Percentiles rank a stretch among this genome's conserved stretches.
Conservation (phyloP, 2,888 invertebrate genomes). For the Anorthoa munda region DNA sequence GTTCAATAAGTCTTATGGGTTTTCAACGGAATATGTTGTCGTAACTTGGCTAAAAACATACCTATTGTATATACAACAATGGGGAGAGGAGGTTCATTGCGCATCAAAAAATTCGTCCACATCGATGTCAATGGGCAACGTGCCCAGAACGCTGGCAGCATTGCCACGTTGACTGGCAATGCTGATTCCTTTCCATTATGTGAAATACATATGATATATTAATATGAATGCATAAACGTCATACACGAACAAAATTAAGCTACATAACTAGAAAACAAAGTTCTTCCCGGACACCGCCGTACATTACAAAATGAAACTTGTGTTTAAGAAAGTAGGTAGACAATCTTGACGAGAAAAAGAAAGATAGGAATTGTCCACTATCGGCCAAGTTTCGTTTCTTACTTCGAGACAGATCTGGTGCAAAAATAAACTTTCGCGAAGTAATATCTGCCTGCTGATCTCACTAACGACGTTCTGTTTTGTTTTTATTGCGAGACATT, state of each 20-base stretch:
- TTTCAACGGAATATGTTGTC: too few relatives aligned
- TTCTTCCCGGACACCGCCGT: background rate
- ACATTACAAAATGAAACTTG: slow-evolving; percentile 18
- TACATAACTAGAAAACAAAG: background rate
- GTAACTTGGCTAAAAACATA: too few relatives aligned
- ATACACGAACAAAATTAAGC: background rate
- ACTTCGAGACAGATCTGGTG: slow-evolving; percentile 4
- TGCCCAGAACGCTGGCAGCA: too few relatives aligned
- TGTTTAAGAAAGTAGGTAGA: slow-evolving; percentile 26
- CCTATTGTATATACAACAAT: too few relatives aligned
- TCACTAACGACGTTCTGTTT: slow-evolving; percentile 22
- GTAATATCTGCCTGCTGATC: slow-evolving; percentile 34
- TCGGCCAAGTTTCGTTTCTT: slow-evolving; percentile 41
- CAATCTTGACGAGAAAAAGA: slow-evolving; percentile 38
- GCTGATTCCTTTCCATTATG: too few relatives aligned
- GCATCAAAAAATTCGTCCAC: too few relatives aligned
- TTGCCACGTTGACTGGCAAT: too few relatives aligned
- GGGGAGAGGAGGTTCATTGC: too few relatives aligned
- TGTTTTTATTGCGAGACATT: slow-evolving; percentile 4
- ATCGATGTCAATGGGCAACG: too few relatives aligned
- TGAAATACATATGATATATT: too few relatives aligned
- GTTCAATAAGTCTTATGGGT: too few relatives aligned
- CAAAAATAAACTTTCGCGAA: slow-evolving; percentile 56
- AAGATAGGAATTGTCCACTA: slow-evolving; percentile 37
- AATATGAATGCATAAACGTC: background rate